Evolutionary conservation across 2,797 vertebrate species (phyloP).

Genomic region (Hemitrygon akajei): DNA sequence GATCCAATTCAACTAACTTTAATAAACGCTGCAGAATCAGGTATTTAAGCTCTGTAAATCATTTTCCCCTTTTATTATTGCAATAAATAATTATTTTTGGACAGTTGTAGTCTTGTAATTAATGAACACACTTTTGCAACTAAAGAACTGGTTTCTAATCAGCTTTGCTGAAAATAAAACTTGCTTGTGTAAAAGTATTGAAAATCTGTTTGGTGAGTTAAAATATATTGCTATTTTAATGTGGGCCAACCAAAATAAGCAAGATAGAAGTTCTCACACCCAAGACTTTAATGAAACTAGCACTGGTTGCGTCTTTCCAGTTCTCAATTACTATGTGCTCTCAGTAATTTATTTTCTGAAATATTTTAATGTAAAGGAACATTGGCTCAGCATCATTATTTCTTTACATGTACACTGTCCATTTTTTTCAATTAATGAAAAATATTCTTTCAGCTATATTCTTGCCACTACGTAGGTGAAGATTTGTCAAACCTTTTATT

Average conservation of each 20-base stretch:
- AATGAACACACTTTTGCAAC: neutral
- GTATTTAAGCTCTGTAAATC: conserved; percentile 27
- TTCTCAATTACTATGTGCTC: neutral
- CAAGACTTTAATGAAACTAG: neutral
- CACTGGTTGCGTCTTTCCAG: neutral
- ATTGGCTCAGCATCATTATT: neutral
- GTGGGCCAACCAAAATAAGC: neutral
- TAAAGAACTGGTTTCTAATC: neutral
- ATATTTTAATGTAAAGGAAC: neutral
- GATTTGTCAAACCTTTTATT: neutral
- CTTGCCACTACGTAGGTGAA: neutral
- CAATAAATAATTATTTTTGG: conserved; percentile 26
- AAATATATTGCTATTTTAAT: neutral
- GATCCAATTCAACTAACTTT: neutral
- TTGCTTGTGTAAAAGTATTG: neutral
- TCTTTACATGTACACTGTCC: neutral
- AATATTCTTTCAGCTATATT: neutral
- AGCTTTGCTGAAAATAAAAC: neutral
- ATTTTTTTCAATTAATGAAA: neutral
- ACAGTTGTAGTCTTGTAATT: conserved; percentile 5
- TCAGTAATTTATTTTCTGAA: neutral
- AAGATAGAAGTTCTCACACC: neutral
- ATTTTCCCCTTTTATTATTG: conserved; percentile 2
- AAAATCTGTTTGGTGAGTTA: neutral
- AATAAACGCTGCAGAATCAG: neutral